Evolutionary conservation across 1,140 invertebrate species (phyloP).

Genomic region (Telenomus remus): DNA sequence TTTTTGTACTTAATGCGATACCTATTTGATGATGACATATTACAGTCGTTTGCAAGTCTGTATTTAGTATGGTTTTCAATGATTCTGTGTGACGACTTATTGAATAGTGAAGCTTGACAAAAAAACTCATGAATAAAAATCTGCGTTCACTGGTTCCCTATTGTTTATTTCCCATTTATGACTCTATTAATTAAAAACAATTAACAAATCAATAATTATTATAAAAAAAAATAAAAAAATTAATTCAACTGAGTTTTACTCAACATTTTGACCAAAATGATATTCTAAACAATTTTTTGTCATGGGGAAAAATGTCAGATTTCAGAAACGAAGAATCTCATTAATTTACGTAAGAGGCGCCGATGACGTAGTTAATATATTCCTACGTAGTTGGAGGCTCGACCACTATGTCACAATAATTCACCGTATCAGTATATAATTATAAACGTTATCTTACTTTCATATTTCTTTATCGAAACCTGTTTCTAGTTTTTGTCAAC

Average conservation of each 20-base stretch:
- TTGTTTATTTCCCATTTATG: conserved; percentile 7
- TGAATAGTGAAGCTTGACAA: conserved; percentile 46
- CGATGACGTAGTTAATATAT: conserved; percentile 44
- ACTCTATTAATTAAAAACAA: not conserved
- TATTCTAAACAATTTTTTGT: too few species aligned
- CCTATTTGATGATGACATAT: conserved; percentile 32
- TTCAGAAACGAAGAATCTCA: conserved; percentile 3
- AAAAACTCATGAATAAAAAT: conserved; percentile 44
- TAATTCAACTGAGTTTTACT: too few species aligned
- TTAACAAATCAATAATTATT: not conserved
- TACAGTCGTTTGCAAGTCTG: conserved; percentile 45
- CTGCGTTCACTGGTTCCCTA: conserved; percentile 43
- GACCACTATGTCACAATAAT: conserved; percentile 25
- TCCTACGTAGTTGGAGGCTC: conserved; percentile 44
- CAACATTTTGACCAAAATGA: too few species aligned
- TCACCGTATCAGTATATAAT: conserved; percentile 25
- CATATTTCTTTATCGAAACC: conserved; percentile 11
- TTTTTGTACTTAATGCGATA: conserved; percentile 52
- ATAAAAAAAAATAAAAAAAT: not conserved
- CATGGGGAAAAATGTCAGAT: not conserved
- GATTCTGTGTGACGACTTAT: conserved; percentile 48
- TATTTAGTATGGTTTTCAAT: conserved; percentile 41
- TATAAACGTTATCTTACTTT: conserved; percentile 23
- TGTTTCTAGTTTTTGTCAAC: conserved; percentile 10
- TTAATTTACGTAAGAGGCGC: conserved; percentile 10